Evolutionary conservation across 2,888 invertebrate species (phyloP), one percentile per base, ranked within the genome.

Genomic region (Eupithecia dodoneata): DNA sequence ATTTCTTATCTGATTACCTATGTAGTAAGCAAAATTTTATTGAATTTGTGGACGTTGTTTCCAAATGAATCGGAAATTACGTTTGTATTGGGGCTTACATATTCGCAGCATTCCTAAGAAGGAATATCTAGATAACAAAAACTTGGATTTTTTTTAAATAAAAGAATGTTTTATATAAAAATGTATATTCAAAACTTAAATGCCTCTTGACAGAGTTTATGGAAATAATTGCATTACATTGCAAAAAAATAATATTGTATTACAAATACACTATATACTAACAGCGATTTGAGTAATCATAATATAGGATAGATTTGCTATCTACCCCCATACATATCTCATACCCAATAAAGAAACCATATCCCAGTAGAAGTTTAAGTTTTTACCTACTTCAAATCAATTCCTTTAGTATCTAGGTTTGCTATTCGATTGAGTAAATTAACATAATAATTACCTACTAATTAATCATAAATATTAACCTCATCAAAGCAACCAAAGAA

Each of bases 301-400:
- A 70, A 66, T 5, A 42, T 55, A 47, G 72, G 74, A 75, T 71
- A 71, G 63, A 42, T 42, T 44, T 9, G 59, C 59, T 66, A n/a
- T 18, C n/a, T 41, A 77, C 70, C 75, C 74, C 71, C 73, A 74
- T 79, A 79, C 82, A 82, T 80, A 82, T 80, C 44, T 66, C 74
- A 82, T 80, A 55, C 79, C 82, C 80, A 83, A 84, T 87, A 85
- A 87, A 88, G 84, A 85, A 84, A 84, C 91, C 89, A 83, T 86
- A 85, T 89, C 91, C 91, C 80, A 81, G 78, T 79, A 73, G 80
- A 65, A 81, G n/a, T n/a, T n/a, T n/a, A n/a, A 77, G 4, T 9
- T 30, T 30, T 9, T 18, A 3, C 47, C 52, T 15, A 63, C 10
- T n/a, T 45, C n/a, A 44, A 67, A 42, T 44, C n/a, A 45, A 69